phyloP scores from a whole-genome alignment of 2,113 vertebrate genomes.

The Willisornis vidua region DNA sequence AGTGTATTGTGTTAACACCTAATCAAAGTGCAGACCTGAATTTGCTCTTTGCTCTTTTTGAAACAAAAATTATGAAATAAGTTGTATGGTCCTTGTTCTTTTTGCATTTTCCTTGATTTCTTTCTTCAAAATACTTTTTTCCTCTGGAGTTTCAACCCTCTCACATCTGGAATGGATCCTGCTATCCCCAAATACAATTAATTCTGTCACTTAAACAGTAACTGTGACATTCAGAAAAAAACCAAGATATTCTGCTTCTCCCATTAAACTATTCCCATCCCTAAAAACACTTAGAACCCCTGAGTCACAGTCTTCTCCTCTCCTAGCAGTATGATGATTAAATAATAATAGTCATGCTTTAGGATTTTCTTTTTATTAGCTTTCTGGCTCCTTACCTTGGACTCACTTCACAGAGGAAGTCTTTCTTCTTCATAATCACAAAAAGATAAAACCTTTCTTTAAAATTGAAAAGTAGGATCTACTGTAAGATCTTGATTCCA shows the following conservation, averaged over 20 bases:
- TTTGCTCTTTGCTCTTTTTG: neutral
- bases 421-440: neutral
- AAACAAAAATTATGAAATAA: neutral
- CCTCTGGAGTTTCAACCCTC: neutral
- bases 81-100: neutral
- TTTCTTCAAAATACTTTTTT: neutral
- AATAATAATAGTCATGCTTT: neutral
- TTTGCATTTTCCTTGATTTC: neutral
- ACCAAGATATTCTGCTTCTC: neutral
- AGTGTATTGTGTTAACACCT: neutral
- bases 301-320: neutral
- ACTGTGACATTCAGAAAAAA: neutral
- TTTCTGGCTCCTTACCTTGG: neutral
- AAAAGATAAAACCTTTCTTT: neutral
- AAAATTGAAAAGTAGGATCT: neutral
- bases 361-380: neutral
- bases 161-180: neutral
- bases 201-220: neutral
- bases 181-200: neutral
- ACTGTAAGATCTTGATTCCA: neutral
- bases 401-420: neutral
- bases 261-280: neutral
- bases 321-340: neutral
- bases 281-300: neutral
- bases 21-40: neutral